These are phyloP conservation scores for Heteractis magnifica DNA, from an alignment of 92 coral and sea anemone genomes.

Conservation along the genomic window DNA sequence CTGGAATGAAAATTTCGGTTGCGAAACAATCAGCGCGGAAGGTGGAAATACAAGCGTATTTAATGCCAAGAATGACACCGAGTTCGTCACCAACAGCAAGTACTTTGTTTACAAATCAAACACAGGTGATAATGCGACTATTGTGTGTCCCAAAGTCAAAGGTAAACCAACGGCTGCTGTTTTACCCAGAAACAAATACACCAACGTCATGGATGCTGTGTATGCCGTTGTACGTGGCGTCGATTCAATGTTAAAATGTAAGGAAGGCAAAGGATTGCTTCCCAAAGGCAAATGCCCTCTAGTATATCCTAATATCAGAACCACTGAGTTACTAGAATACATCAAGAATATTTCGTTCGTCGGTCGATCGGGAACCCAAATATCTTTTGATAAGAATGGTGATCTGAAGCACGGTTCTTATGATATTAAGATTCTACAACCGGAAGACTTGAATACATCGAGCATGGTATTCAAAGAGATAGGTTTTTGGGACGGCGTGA, in stretches of 20 bases:
- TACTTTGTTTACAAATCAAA: constrained; percentile 54
- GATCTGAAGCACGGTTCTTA: constrained; percentile 85
- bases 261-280: constrained; percentile 44
- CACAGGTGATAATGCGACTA: constrained; percentile 50
- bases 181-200: constrained; percentile 89
- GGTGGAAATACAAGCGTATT: not conserved
- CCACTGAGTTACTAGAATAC: constrained; percentile 58
- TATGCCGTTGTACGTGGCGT: constrained; percentile 76
- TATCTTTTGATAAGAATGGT: constrained; percentile 74
- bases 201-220: constrained; percentile 96
- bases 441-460: constrained; percentile 9
- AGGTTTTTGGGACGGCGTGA: constrained; percentile 80
- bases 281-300: constrained; percentile 48
- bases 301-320: constrained; percentile 34
- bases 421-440: constrained; percentile 82
- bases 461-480: constrained; percentile 70
- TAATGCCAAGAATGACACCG: constrained; percentile 10
- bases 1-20: constrained; percentile 60
- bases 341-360: constrained; percentile 65
- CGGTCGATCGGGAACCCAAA: constrained; percentile 67
- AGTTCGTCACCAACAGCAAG: constrained; percentile 5
- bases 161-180: constrained; percentile 61
- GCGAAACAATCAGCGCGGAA: constrained; percentile 17
- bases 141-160: constrained; percentile 55
- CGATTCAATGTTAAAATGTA: constrained; percentile 49